Evolutionary conservation across 2,797 vertebrate genomes (phyloP), one percentile per base, ranked within the genome.

Genomic region (Rhynchotus rufescens): DNA sequence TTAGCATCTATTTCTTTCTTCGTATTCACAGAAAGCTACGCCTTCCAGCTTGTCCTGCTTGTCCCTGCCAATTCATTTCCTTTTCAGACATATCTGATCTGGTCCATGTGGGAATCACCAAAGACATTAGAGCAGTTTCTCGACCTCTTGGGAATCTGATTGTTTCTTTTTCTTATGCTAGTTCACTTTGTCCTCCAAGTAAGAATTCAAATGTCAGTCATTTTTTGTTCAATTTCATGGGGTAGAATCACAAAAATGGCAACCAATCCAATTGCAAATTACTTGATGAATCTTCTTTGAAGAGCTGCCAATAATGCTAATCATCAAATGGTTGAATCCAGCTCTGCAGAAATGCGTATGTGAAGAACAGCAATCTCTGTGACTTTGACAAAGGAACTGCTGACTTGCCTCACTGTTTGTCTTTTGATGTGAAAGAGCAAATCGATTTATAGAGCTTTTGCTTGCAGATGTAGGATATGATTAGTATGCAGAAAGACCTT

Each of bases 381-480:
- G 99, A 99, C 99, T 99, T 99, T 99, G 99, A 99, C 98, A 98
- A 98, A 99, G 98, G 99, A 99, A 99, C 98, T 99, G 99, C 99
- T 99, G 99, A 99, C 99, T 99, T 98, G 98, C 98, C 98, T 98
- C 98, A 98, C 98, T 99, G 99, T 99, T 99, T 99, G 99, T 99
- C 99, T 99, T 99, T 99, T 99, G 99, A 99, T 99, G 99, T 99
- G 99, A 98, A 99, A 99, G 99, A 99, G 99, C 99, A 99, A 99
- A 99, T 99, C 99, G 98, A 99, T 99, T 99, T 98, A 98, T 98
- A 97, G 98, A 97, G 97, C 98, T 98, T 98, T 98, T 98, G 98
- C 97, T 97, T 97, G 98, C 98, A 98, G 98, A 98, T 97, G 98
- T 97, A 98, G 97, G 97, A 97, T 98, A 98, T 98, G 98, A 99